Evolutionary conservation across 2,888 invertebrate species (phyloP).

Genomic region (Drosophila infuscata): DNA sequence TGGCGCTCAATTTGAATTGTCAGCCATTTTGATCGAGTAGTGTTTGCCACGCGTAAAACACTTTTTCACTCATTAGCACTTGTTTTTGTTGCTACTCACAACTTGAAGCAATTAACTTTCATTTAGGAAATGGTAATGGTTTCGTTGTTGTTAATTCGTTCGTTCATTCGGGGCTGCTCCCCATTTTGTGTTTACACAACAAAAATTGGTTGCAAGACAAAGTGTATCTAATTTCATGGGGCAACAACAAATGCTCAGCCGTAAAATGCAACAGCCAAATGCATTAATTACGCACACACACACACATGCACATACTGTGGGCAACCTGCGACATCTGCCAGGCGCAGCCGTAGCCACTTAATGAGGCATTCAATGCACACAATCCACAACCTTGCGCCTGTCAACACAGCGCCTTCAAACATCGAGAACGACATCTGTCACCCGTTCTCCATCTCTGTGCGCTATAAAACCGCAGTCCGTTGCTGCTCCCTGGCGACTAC

Average conservation of each 20-base stretch:
- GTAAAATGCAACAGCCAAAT: constrained; percentile 70
- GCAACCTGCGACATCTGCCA: constrained; percentile 61
- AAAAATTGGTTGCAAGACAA: constrained; percentile 64
- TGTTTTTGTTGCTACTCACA: constrained; percentile 38
- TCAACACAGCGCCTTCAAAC: constrained; percentile 55
- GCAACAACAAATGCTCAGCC: constrained; percentile 54
- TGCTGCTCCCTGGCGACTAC: constrained; percentile 52
- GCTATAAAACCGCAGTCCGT: constrained; percentile 71
- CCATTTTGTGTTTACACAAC: constrained; percentile 70
- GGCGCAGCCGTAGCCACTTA: constrained; percentile 64
- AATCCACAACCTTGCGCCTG: constrained; percentile 69
- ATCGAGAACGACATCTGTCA: constrained; percentile 70
- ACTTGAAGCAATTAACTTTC: constrained; percentile 67
- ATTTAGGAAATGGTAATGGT: constrained; percentile 63
- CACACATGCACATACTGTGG: background rate
- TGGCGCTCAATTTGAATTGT: constrained; percentile 28
- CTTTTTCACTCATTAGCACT: constrained; percentile 73
- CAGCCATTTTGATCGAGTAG: constrained; percentile 19
- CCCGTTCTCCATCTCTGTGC: constrained; percentile 50
- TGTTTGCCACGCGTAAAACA: constrained; percentile 47
- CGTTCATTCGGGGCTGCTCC: constrained; percentile 31
- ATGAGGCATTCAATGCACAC: constrained; percentile 79
- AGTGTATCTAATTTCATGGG: constrained; percentile 76
- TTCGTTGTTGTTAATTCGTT: constrained; percentile 26
- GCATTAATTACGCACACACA: constrained; percentile 76